phyloP scores from a whole-genome alignment of 2,113 vertebrate species.

The Heterochromis multidens region DNA sequence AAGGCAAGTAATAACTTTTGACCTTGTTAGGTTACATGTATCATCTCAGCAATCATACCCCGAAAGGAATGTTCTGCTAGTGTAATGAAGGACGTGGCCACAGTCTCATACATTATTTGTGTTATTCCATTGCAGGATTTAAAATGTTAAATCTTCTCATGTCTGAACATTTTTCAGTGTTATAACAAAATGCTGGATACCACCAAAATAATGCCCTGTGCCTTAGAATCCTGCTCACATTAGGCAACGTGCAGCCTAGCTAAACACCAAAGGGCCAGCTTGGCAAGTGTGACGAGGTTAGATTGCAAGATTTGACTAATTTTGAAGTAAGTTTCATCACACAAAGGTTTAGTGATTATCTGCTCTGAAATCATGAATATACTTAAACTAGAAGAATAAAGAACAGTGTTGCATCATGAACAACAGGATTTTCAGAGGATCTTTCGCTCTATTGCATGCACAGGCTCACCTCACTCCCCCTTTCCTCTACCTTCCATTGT shows the following conservation, averaged over 20 bases:
- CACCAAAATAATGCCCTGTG: not conserved
- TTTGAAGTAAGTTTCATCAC: not conserved
- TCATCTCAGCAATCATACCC: not conserved
- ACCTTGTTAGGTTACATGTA: constrained; percentile 5
- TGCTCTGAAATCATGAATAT: not conserved
- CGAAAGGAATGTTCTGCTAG: not conserved
- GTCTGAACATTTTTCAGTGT: not conserved
- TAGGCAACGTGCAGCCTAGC: not conserved
- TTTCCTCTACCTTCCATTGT: not conserved
- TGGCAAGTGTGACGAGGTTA: not conserved
- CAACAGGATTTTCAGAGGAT: constrained; percentile 1
- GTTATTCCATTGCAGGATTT: not conserved
- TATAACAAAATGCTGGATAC: not conserved
- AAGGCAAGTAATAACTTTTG: not conserved
- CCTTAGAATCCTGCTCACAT: not conserved
- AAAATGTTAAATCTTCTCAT: not conserved
- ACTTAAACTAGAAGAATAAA: not conserved
- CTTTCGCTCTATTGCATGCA: not conserved
- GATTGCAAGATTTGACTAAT: not conserved
- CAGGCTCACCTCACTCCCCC: not conserved
- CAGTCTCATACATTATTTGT: not conserved
- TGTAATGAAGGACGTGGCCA: not conserved
- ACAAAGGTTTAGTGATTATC: not conserved
- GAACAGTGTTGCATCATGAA: not conserved
- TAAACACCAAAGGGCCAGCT: not conserved